These are phyloP conservation scores for Pseudotriccus pelzelni DNA, from an alignment of 2,797 vertebrate species.

Conservation along the genomic window DNA sequence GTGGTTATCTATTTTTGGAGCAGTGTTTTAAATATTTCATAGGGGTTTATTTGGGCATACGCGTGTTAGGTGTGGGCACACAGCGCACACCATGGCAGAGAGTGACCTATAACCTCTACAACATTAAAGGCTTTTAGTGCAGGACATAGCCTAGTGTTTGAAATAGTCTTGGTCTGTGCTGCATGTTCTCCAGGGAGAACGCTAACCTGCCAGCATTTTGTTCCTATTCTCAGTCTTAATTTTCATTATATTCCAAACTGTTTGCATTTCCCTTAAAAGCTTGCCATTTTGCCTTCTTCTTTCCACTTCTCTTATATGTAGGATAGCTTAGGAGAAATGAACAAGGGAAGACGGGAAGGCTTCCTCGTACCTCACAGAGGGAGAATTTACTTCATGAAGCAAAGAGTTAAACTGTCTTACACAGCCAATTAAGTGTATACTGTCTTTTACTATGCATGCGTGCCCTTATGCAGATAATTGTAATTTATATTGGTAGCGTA, in stretches of 20 bases:
- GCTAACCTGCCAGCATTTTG: background rate
- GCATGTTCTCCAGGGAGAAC: background rate
- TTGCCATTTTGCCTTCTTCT: background rate
- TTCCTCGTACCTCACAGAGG: background rate
- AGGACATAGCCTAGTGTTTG: background rate
- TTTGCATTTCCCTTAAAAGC: background rate
- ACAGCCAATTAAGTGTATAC: background rate
- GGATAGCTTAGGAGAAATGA: background rate
- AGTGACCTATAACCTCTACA: background rate
- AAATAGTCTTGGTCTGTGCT: background rate
- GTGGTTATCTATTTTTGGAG: conserved; percentile 12
- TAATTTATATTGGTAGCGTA: conserved; percentile 16
- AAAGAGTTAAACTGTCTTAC: background rate
- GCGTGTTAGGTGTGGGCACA: background rate
- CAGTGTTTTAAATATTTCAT: conserved; percentile 35
- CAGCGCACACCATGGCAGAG: background rate
- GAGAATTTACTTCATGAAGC: background rate
- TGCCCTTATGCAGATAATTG: background rate
- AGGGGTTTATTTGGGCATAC: background rate
- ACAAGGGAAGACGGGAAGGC: background rate
- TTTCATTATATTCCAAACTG: background rate
- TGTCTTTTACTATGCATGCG: background rate
- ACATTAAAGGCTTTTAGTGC: background rate
- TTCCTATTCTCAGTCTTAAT: background rate
- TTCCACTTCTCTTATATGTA: background rate